Percentiles rank a stretch among this genome's conserved stretches.
Conservation (phyloP, 92 coral and sea anemone genomes). For the Palythoa grandis region DNA sequence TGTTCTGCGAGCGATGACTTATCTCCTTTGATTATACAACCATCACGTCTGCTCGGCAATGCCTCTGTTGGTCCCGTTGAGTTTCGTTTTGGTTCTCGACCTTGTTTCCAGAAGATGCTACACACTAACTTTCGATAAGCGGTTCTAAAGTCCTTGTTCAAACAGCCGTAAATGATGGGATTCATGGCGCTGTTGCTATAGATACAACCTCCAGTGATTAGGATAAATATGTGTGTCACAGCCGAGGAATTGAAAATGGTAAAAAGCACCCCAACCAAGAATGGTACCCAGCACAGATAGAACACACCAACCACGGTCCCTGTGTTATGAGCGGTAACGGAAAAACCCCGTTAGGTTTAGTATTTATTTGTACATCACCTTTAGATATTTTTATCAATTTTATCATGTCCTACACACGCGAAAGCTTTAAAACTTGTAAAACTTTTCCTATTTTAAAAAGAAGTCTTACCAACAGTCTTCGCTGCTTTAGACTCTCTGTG, state of each 20-base stretch:
- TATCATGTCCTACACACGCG: not conserved
- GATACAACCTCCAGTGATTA: constrained; percentile 41
- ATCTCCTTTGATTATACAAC: not conserved
- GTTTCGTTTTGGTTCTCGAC: not conserved
- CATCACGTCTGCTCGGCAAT: not conserved
- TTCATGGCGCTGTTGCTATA: constrained; percentile 64
- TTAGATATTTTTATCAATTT: not conserved
- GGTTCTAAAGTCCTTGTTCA: constrained; percentile 54
- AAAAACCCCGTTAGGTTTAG: not conserved
- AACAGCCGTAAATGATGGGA: constrained; percentile 63
- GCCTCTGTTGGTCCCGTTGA: not conserved
- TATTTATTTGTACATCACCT: not conserved
- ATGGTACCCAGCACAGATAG: constrained; percentile 64
- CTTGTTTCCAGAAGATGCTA: constrained; percentile 2
- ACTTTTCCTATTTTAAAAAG: not conserved
- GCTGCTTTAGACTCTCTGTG: constrained; percentile 62
- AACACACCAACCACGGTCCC: constrained; percentile 64
- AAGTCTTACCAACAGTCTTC: constrained; percentile 55
- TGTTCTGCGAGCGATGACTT: not conserved
- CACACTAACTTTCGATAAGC: constrained; percentile 47
- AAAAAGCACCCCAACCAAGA: constrained; percentile 45
- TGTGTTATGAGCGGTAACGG: not conserved
- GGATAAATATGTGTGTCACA: constrained; percentile 40
- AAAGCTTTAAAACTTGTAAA: too few species aligned
- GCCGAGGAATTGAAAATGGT: constrained; percentile 50